A percentile compares a stretch with the other conserved stretches of the same genome.
Conservation (phyloP, 1,140 invertebrate species). For the Dinoponera quadriceps region DNA sequence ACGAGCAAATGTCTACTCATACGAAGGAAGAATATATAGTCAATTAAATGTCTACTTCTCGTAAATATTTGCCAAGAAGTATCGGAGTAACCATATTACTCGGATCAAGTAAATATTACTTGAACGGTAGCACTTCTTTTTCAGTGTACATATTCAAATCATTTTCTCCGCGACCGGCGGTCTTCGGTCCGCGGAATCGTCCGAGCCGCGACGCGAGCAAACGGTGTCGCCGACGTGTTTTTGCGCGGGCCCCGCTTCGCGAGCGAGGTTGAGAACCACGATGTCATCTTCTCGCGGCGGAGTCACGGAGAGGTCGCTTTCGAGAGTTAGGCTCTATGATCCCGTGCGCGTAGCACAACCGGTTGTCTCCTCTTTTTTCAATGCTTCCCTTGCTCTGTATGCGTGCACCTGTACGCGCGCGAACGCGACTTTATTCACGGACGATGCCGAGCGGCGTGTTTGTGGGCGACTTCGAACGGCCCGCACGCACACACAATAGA, state of each 20-base stretch:
- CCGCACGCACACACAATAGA: constrained; percentile 78
- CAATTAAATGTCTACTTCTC: too few relatives aligned
- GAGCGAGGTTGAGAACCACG: constrained; percentile 80
- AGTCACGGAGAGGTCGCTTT: constrained; percentile 81
- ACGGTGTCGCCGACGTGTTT: not conserved
- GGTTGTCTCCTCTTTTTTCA: constrained; percentile 82
- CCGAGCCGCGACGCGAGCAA: not conserved
- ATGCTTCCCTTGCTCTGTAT: constrained; percentile 77
- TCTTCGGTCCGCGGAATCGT: not conserved
- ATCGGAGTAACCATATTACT: too few relatives aligned
- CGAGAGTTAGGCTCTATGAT: constrained; percentile 82
- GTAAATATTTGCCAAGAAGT: too few relatives aligned
- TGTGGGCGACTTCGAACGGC: constrained; percentile 68
- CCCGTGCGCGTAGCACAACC: constrained; percentile 82
- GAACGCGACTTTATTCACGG: constrained; percentile 65
- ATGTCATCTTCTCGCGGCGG: constrained; percentile 78
- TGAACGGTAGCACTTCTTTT: too few relatives aligned
- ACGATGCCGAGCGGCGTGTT: constrained; percentile 21
- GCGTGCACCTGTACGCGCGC: constrained; percentile 69
- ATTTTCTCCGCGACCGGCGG: not conserved
- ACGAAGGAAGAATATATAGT: too few relatives aligned
- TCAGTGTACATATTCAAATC: too few relatives aligned
- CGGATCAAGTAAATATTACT: too few relatives aligned
- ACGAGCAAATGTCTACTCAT: too few relatives aligned
- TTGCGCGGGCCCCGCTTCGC: not conserved